A percentile compares a stretch with the other conserved stretches of the same genome.
phyloP scores from a whole-genome alignment of 2,113 vertebrate species.

The Grus americana region DNA sequence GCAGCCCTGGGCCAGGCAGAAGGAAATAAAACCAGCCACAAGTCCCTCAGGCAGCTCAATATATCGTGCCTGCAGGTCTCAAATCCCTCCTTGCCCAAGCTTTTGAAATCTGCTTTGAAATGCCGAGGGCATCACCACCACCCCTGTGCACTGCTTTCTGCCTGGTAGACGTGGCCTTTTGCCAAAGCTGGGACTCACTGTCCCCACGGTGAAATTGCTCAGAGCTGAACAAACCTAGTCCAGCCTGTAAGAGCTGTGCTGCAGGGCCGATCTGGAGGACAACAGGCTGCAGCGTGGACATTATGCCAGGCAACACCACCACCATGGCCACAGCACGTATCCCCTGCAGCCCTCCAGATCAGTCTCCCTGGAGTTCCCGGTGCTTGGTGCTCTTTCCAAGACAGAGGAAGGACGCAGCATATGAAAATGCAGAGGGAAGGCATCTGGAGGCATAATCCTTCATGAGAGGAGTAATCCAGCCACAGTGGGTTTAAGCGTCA shows the following conservation, averaged over 20 bases:
- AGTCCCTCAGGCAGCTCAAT: not conserved
- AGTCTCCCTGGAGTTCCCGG: not conserved
- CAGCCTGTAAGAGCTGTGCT: not conserved
- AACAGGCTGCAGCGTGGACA: fast-evolving
- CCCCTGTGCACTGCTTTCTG: not conserved
- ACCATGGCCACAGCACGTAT: fast-evolving
- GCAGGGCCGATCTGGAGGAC: fast-evolving
- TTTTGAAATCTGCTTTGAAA: not conserved
- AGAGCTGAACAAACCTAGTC: not conserved
- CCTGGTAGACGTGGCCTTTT: fast-evolving
- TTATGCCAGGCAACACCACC: fast-evolving
- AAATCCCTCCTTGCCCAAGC: not conserved
- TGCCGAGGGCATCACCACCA: not conserved
- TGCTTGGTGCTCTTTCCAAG: not conserved
- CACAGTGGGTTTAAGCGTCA: not conserved
- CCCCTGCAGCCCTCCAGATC: not conserved
- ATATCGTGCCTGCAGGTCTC: not conserved
- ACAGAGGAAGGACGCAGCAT: not conserved
- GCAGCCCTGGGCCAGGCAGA: not conserved
- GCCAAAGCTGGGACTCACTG: not conserved
- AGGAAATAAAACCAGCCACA: not conserved
- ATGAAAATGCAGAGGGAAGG: not conserved
- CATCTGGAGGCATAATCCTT: not conserved
- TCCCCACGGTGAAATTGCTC: fast-evolving
- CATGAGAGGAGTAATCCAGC: not conserved